Percentiles rank a stretch among this genome's conserved stretches.
Conservation (phyloP, 23 tunicate species). For the Clavelina lepadiformis region DNA sequence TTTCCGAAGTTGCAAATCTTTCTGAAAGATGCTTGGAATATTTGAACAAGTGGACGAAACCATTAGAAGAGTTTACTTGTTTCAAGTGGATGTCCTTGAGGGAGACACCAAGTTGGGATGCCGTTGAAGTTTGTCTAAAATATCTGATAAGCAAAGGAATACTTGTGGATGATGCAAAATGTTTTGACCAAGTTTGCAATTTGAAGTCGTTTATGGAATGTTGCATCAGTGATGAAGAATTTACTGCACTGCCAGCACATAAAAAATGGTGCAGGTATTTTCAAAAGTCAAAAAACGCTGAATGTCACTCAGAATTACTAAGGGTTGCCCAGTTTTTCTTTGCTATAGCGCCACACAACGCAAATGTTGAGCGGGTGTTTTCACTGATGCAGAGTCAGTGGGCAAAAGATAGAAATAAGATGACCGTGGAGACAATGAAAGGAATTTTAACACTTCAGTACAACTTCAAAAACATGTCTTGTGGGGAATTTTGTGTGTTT, state of each 20-base stretch:
- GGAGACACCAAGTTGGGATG: constrained; percentile 20
- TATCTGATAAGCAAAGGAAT: constrained; percentile 21
- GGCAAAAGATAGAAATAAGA: too few species aligned
- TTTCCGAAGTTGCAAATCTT: constrained; percentile 11
- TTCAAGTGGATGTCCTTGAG: constrained; percentile 23
- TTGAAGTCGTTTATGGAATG: not conserved
- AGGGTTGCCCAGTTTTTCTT: too few species aligned
- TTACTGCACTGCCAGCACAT: constrained; percentile 13
- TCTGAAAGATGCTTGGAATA: constrained; percentile 14
- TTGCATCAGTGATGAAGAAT: constrained; percentile 14
- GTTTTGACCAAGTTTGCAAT: not conserved
- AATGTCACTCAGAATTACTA: too few species aligned
- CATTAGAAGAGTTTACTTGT: constrained; percentile 1
- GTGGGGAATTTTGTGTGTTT: too few species aligned
- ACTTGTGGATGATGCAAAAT: not conserved
- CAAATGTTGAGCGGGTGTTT: too few species aligned
- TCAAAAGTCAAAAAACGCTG: too few species aligned
- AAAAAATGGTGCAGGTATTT: constrained; percentile 22
- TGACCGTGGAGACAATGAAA: too few species aligned
- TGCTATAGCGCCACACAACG: too few species aligned
- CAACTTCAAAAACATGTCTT: too few species aligned
- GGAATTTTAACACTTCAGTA: too few species aligned
- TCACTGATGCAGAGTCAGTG: too few species aligned
- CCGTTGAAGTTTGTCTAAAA: not conserved
- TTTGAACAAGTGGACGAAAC: constrained; percentile 10